These are phyloP conservation scores for Zelleria hepariella DNA, from an alignment of 2,888 invertebrate species.

Conservation along the genomic window DNA sequence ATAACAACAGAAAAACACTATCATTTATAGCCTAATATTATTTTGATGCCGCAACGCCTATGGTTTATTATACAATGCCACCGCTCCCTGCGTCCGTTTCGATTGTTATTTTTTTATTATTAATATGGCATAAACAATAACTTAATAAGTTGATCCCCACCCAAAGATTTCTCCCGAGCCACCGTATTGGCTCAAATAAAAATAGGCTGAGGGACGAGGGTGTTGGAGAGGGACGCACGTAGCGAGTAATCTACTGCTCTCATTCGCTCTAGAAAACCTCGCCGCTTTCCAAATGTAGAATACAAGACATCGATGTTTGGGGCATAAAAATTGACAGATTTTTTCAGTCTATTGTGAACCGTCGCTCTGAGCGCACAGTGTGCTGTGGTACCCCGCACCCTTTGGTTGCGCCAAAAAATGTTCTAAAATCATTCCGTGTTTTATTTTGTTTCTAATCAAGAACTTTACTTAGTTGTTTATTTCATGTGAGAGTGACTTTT, in stretches of 20 bases:
- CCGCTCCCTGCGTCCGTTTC: slow-evolving; percentile 35
- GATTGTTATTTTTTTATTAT: slow-evolving; percentile 63
- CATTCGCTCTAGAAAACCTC: slow-evolving; percentile 47
- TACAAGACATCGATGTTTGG: slow-evolving; percentile 66
- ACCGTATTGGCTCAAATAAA: slow-evolving; percentile 58
- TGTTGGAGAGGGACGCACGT: slow-evolving; percentile 42
- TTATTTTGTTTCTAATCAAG: neutral
- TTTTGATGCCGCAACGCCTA: slow-evolving; percentile 22
- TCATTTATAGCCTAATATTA: slow-evolving; percentile 50
- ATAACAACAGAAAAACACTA: slow-evolving; percentile 46
- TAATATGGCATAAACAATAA: slow-evolving; percentile 69
- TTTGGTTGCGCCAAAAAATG: slow-evolving; percentile 49
- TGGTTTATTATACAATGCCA: slow-evolving; percentile 47
- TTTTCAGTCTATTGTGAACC: slow-evolving; percentile 67
- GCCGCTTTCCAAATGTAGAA: slow-evolving; percentile 63
- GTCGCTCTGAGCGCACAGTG: slow-evolving; percentile 33
- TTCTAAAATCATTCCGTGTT: slow-evolving; percentile 5
- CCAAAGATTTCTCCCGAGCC: slow-evolving; percentile 51
- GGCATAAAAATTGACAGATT: slow-evolving; percentile 72
- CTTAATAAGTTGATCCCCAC: slow-evolving; percentile 65
- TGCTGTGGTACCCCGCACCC: slow-evolving; percentile 25
- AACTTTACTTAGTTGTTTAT: neutral
- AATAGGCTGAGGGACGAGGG: slow-evolving; percentile 68
- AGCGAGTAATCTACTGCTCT: slow-evolving; percentile 29
- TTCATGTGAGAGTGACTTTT: neutral